These are phyloP conservation scores for Dryoscopus gambensis DNA, from an alignment of 2,113 vertebrate genomes.

Conservation along the genomic window DNA sequence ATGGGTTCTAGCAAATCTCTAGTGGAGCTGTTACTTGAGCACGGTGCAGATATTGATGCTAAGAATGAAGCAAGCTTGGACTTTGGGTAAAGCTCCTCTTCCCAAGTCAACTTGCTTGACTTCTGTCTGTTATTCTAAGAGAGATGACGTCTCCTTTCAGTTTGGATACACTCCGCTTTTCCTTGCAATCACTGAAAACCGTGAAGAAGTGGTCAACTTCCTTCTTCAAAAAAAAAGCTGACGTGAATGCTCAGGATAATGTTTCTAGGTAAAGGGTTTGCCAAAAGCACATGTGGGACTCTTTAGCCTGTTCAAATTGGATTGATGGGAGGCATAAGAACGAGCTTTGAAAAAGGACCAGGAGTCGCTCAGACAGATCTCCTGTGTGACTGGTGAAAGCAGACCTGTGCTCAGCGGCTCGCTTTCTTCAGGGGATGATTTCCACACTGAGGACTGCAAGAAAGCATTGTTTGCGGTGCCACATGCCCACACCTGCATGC, in stretches of 20 bases:
- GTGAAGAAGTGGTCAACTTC: slow-evolving; percentile 77
- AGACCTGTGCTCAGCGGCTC: rapidly evolving
- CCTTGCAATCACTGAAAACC: slow-evolving; percentile 72
- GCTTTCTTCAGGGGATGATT: not conserved
- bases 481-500: rapidly evolving
- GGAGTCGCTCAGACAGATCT: not conserved
- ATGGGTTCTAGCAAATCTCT: slow-evolving; percentile 61
- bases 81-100: not conserved
- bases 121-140: not conserved
- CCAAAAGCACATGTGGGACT: rapidly evolving
- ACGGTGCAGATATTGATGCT: slow-evolving; percentile 72
- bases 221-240: slow-evolving; percentile 77
- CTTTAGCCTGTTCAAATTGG: not conserved
- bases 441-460: not conserved
- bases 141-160: slow-evolving; percentile 54
- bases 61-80: slow-evolving; percentile 75
- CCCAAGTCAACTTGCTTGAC: not conserved
- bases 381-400: not conserved
- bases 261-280: slow-evolving; percentile 40
- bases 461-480: not conserved
- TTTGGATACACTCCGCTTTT: slow-evolving; percentile 76
- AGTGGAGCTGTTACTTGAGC: slow-evolving; percentile 72
- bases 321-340: not conserved
- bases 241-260: slow-evolving; percentile 63
- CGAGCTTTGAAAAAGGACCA: not conserved